Evolutionary conservation across 1,140 invertebrate species (phyloP).

Genomic region (Lepidurus couesii): DNA sequence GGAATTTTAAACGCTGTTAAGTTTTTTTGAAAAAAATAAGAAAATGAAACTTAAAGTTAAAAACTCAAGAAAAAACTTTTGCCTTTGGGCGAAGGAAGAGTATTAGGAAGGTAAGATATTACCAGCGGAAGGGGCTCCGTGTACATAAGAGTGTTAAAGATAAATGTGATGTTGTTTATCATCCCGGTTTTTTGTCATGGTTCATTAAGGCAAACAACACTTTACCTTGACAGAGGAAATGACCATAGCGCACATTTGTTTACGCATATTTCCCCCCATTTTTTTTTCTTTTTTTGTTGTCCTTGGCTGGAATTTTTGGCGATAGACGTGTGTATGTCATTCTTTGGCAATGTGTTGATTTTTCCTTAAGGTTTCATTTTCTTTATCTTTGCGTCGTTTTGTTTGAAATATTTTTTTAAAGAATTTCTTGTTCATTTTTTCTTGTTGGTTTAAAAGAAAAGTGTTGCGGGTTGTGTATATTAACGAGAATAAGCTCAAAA

Average conservation of each 20-base stretch:
- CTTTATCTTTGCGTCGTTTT: not conserved
- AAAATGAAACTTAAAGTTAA: not conserved
- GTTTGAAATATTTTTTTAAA: not conserved
- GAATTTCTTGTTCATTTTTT: not conserved
- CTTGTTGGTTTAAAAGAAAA: not conserved
- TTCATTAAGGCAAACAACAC: slow-evolving; percentile 22
- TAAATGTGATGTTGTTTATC: slow-evolving; percentile 20
- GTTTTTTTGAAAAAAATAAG: not conserved
- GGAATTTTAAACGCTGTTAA: not conserved
- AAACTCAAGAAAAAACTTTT: not conserved
- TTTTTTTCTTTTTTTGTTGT: not conserved
- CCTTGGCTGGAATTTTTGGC: not conserved
- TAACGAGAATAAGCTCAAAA: slow-evolving; percentile 19
- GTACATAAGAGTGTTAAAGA: slow-evolving; percentile 19
- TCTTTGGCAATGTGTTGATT: slow-evolving; percentile 15
- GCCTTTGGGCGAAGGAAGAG: not conserved
- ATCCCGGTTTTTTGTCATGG: slow-evolving; percentile 15
- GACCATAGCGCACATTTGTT: slow-evolving; percentile 18
- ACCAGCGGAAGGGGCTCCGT: not conserved
- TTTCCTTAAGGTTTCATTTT: not conserved
- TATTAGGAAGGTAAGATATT: not conserved
- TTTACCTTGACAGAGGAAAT: slow-evolving; percentile 17
- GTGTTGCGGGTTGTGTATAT: not conserved
- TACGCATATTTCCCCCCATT: not conserved
- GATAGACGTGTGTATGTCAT: slow-evolving; percentile 17